Base-by-base conservation (phyloP, 2,113 vertebrate genomes). In the Nothobranchius kuhntae region DNA sequence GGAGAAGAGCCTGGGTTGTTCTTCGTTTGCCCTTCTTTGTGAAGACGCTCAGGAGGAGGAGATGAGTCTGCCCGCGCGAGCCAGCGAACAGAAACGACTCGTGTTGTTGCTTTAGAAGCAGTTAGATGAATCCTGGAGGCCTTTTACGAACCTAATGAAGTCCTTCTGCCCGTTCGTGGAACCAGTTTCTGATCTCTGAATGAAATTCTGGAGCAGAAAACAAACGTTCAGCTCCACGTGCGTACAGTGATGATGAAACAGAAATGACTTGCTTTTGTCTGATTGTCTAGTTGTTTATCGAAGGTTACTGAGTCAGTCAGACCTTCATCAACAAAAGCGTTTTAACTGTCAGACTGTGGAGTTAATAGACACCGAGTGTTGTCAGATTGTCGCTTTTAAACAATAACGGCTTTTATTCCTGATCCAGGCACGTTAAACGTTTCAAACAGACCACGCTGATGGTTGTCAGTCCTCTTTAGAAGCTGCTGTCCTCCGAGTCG, bases 261-360 rank as follows among this genome's bases (percentile, higher is more conserved):
- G 44, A 45, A 45, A 45, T 45, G 4, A 21, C 9, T 17, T 50
- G 47, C 54, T 80, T 80, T 66, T 82, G 68, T 70, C 78, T 78
- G 66, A 54, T 36, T 80, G 65, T 83, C 79, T 85, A 69, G 65
- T 72, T 68, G 65, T 72, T 68, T 55, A 68, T 54, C 62, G 70
- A 76, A 81, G 64, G 74, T 77, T 73, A 68, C 61, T 5, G 53
- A 68, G 68, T 61, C 82, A 87, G 82, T 73, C 61, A 87, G 61
- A 61, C 70, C 71, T 81, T 67, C 59, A 53, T 45, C 55, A 71
- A 78, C 45, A 65, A 56, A 78, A 65, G 45, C 35, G 15, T 21
- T 50, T 30, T 45, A 64, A 53, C 51, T 80, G 67, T 84, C 74
- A 82, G 63, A 67, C 53, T 44, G 26, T 13, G 9, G 21, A 61